Base-by-base conservation (phyloP, 1,140 invertebrate species). In the Penaeus indicus region DNA sequence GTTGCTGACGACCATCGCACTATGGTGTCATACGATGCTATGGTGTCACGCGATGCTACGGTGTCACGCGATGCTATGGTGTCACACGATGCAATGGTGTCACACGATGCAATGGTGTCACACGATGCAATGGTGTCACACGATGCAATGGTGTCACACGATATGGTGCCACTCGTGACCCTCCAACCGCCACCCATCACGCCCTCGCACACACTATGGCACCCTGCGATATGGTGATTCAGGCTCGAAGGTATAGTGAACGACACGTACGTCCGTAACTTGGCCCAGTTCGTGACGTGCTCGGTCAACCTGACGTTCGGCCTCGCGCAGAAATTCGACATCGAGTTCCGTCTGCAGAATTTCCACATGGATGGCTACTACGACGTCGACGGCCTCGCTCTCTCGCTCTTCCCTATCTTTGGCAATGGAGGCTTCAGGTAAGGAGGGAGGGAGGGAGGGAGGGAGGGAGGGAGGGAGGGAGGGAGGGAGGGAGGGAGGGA, bases 281-380 rank as follows among this genome's bases (percentile, higher is more conserved):
- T 90, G 60, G 67, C 89, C 7, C 42, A 88, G 89, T 90, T 80
- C 86, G 62, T 90, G 69, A 85, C 85, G 61, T 90, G 89, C 42
- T 77, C 84, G 22, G 54, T 90, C 18, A 90, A 87, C 62, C 27
- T 90, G 21, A 81, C 85, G 22, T 16, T 90, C n/a, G 89, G 89
- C 61, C 25, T 90, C 22, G 54, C 78, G 21, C 85, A 82, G 75
- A 87, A 88, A 81, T 88, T 90, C 67, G 69, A 61, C 38, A 60
- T 90, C 10, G 89, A 88, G n/a, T 69, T 90, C n/a, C 61, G 81
- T 0, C 62, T 90, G 0, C 75, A 88, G 5, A 84, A 90, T 63
- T 90, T 88, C 86, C 89, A 84, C 75, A 81, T 75, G 1, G 86
- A 90, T 1, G 89, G 89, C 4, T n/a, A 54, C 4, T 90, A 90